Conservation (phyloP, 2,113 vertebrate species). For the Esox niger region DNA sequence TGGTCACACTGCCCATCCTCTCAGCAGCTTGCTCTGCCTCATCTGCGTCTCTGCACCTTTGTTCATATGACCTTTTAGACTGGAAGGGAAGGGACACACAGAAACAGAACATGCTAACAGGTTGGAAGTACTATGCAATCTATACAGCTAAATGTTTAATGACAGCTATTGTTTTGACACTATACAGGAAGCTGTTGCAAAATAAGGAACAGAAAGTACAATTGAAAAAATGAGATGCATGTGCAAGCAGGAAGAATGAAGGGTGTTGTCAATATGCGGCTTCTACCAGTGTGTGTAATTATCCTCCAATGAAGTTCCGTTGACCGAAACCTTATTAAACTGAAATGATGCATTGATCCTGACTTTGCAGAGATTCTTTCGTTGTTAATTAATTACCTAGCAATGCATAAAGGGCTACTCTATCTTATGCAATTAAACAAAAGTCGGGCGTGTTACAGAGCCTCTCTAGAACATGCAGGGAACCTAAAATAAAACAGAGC, state of each 20-base stretch:
- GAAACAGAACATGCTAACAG: background rate
- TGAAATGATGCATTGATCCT: too few relatives aligned
- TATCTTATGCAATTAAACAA: too few relatives aligned
- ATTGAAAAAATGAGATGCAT: background rate
- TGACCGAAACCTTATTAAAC: too few relatives aligned
- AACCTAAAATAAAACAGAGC: background rate
- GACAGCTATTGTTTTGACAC: background rate
- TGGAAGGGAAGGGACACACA: conserved; percentile 45
- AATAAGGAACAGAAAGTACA: conserved; percentile 17
- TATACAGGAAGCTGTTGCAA: conserved; percentile 14
- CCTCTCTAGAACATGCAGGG: too few relatives aligned
- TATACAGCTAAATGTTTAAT: background rate
- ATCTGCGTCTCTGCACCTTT: conserved; percentile 87
- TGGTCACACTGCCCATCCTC: conserved; percentile 59
- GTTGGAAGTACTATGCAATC: background rate
- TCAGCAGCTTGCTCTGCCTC: conserved; percentile 81
- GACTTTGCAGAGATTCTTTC: too few relatives aligned
- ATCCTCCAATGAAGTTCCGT: too few relatives aligned
- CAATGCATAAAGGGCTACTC: too few relatives aligned
- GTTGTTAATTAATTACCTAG: too few relatives aligned
- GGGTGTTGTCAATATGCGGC: too few relatives aligned
- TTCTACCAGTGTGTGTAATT: too few relatives aligned
- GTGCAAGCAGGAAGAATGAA: conserved; percentile 1
- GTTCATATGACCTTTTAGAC: conserved; percentile 88
- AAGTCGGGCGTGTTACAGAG: too few relatives aligned